Evolutionary conservation across 2,113 vertebrate species (phyloP).

Genomic region (Fukomys damarensis): DNA sequence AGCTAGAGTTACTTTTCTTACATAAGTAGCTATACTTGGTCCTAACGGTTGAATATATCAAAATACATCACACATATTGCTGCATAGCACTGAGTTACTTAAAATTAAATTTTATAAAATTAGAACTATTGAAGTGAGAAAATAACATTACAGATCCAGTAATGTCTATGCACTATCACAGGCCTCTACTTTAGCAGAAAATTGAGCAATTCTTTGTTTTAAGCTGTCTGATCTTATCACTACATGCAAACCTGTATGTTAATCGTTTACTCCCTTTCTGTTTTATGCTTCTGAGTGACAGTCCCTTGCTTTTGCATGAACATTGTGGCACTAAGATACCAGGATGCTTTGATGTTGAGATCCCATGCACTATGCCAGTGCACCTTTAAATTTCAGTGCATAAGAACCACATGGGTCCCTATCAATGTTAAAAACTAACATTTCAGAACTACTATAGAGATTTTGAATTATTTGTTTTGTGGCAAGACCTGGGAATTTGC

Average conservation of each 20-base stretch:
- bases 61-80: not conserved
- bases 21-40: not conserved
- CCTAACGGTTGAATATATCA: not conserved
- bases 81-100: conserved; percentile 2
- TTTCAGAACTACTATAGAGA: not conserved
- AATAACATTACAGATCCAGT: not conserved
- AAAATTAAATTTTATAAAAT: conserved; percentile 48
- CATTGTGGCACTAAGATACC: not conserved
- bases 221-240: not conserved
- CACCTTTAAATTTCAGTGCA: not conserved
- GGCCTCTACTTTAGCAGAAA: not conserved
- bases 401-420: not conserved
- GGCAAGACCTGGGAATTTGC: not conserved
- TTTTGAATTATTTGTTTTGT: not conserved
- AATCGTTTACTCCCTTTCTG: not conserved
- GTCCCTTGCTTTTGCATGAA: not conserved
- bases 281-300: not conserved
- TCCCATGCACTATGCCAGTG: not conserved
- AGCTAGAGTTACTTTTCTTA: not conserved
- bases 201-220: not conserved
- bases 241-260: not conserved
- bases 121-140: not conserved
- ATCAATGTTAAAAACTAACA: not conserved
- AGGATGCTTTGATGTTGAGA: not conserved
- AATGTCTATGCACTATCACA: not conserved